Evolutionary conservation across 2,888 invertebrate genomes (phyloP).

Genomic region (Cacoxenus indagator): DNA sequence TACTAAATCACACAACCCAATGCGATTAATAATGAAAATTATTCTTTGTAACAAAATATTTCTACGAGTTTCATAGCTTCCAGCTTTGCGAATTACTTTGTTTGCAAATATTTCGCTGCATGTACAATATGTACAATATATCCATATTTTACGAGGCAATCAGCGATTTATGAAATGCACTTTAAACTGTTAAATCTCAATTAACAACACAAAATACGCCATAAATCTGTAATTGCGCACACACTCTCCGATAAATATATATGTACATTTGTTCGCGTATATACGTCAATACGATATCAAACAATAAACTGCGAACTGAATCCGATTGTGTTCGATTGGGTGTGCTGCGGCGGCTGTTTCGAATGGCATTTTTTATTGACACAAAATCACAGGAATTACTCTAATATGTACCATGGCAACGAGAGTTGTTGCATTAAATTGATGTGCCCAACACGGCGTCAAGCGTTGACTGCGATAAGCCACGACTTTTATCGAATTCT

Average conservation of each 20-base stretch:
- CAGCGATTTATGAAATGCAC: conserved; percentile 53
- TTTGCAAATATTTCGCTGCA: no score
- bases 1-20: neutral
- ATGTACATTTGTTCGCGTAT: no score
- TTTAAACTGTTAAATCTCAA: conserved; percentile 67
- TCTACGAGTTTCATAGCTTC: no score
- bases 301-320: neutral
- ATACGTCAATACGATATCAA: neutral
- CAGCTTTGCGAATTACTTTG: no score
- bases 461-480: no score
- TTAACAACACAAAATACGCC: conserved; percentile 60
- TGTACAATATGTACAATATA: neutral
- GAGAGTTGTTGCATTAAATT: neutral
- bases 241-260: no score
- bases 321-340: neutral
- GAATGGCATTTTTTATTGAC: neutral
- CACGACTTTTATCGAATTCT: no score
- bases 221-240: conserved; percentile 64
- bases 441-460: no score
- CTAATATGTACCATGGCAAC: neutral
- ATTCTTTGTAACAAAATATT: no score
- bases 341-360: neutral
- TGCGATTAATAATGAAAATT: neutral
- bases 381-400: neutral
- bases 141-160: neutral